Evolutionary conservation across 2,888 invertebrate genomes (phyloP), one percentile per base, ranked within the genome.

Genomic region (Sympetrum striolatum): DNA sequence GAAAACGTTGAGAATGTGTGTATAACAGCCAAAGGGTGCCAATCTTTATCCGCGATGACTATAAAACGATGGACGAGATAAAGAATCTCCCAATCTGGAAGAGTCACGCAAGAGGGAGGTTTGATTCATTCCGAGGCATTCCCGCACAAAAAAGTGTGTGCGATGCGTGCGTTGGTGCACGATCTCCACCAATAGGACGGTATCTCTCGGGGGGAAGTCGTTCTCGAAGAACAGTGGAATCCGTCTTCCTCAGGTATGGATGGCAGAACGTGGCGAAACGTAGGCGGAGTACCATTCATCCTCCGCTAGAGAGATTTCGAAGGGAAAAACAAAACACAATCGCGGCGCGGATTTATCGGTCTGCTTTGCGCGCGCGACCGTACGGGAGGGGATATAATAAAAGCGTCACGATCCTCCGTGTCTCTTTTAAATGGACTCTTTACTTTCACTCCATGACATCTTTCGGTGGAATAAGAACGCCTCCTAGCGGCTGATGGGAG

Each of bases 41-140:
- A 86, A 86, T 86, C 86, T 86, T 86, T 86, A 86, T 86, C 60
- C 86, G 86, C 86, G 86, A 86, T 86, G 64, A 86, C 86, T 64
- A 86, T 86, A 86, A 73, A 86, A 86, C 86, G 86, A 86, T 64
- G 86, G 60, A n/a, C 6, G 39, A 86, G 86, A 86, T 86, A 86
- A 86, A 86, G 86, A 39, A 86, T 86, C 86, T 86, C 31, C 53
- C 53, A 35, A 53, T 60, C 35, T 60, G 35, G 22, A 35, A n/a
- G 35, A 64, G 86, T 86, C 86, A 86, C 86, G 86, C 86, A 60
- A 86, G 60, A 60, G 25, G 86, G 86, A 35, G 82, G 82, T 60
- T 82, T 82, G 53, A 35, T 35, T 58, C 86, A 58, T 58, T 60
- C 73, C 18, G 73, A 31, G 73, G 73, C 73, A 73, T 64, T 25